Evolutionary conservation across 64 coral and sea anemone genomes (phyloP), one percentile per base, ranked within the genome.

Genomic region (Platygyra sinensis): DNA sequence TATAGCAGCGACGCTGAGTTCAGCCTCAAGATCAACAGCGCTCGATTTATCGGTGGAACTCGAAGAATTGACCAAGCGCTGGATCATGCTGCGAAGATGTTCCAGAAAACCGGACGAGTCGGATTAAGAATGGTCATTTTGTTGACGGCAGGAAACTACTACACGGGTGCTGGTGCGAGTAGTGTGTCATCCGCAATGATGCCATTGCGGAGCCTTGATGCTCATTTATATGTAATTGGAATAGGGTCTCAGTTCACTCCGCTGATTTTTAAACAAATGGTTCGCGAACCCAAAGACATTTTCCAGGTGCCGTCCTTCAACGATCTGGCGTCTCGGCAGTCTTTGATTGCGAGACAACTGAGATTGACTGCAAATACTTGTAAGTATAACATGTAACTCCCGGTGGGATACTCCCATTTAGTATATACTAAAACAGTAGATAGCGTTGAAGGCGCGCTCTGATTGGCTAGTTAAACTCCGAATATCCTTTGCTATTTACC

Each of bases 91-190:
- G 63, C 62, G 0, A 51, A 24, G 51, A 7, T 85, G 62, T 85
- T 85, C 42, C 62, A 24, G 50, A 39, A 85, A 67, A 85, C 81
- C 10, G 81, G 81, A 18, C 62, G 81, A n/a, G 81, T 71, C 4
- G 81, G 81, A 4, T 50, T 85, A 12, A 69, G 81, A 42, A 69
- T 85, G 72, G 81, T 85, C 38, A 71, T 85, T 20, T 14, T 85
- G 12, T 85, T 85, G 42, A 85, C 81, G 15, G 81, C 81, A 1
- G 81, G 81, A 12, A 85, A 85, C 25, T 85, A 72, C 67, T 85
- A 85, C 31, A 50, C 42, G 33, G 81, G 81, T 19, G 24, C 33
- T 85, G 63, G 63, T 2, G 63, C 81, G 22, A 25, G 36, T 63
- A 71, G 33, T 71, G 64, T 85, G 12, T 85, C 63, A 36, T 30